Percentiles rank a stretch among this genome's conserved stretches.
Evolutionary conservation across 2,888 invertebrate species (phyloP).

Genomic region (Trypoxylon attenuatum): DNA sequence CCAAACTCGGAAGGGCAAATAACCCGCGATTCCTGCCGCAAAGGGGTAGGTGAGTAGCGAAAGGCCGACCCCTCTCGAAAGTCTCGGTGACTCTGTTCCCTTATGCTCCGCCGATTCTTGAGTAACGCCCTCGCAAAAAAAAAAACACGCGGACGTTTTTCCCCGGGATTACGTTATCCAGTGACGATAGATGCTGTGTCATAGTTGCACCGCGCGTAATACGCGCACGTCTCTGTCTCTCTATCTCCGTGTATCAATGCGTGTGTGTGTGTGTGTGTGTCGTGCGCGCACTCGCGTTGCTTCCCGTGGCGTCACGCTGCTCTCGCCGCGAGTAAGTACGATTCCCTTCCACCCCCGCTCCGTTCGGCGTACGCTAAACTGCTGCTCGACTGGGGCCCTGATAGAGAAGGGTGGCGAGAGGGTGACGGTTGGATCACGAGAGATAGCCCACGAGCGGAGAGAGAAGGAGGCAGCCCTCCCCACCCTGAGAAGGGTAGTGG

Average conservation of each 20-base stretch:
- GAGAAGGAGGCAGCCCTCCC: too few species aligned
- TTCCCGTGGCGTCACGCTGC: too few species aligned
- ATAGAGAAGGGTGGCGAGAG: neutral
- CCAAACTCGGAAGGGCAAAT: too few species aligned
- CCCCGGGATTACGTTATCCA: slow-evolving; percentile 33
- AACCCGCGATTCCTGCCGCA: too few species aligned
- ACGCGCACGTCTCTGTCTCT: neutral
- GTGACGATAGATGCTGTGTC: slow-evolving; percentile 24
- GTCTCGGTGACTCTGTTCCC: slow-evolving; percentile 3
- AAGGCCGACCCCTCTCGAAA: neutral
- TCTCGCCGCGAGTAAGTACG: too few species aligned
- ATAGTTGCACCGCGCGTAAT: slow-evolving; percentile 18
- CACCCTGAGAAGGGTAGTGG: neutral
- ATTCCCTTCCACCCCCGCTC: too few species aligned
- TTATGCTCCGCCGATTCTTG: slow-evolving; percentile 23
- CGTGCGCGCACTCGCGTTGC: too few species aligned
- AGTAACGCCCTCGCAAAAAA: slow-evolving; percentile 30
- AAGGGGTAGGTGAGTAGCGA: too few species aligned
- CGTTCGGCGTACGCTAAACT: slow-evolving; percentile 27
- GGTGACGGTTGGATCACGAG: neutral
- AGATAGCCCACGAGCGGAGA: neutral
- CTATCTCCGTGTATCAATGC: neutral
- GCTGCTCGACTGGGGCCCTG: neutral
- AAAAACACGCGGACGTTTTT: slow-evolving; percentile 16
- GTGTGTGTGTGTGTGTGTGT: neutral